Evolutionary conservation across 37 sponge, comb jelly and placozoan genomes (phyloP).

Genomic region (Tethya wilhelma): DNA sequence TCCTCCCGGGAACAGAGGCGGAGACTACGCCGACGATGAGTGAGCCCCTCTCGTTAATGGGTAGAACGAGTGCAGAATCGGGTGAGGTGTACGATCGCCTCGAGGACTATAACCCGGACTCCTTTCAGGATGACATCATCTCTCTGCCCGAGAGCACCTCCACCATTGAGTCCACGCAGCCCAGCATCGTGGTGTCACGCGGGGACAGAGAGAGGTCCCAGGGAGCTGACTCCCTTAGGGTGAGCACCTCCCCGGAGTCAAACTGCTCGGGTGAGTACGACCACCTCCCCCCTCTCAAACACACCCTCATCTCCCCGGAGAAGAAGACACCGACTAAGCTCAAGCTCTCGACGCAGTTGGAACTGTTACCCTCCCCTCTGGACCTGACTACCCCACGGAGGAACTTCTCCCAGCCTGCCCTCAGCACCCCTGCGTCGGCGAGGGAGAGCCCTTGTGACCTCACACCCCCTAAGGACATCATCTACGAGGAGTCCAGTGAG

Average conservation of each 20-base stretch:
- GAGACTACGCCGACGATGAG: background rate
- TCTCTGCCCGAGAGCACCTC: background rate
- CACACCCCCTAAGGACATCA: background rate
- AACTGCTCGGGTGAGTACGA: background rate
- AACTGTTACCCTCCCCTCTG: too few species aligned
- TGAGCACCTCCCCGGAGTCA: background rate
- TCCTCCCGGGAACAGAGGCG: background rate
- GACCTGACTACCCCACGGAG: background rate
- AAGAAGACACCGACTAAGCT: too few species aligned
- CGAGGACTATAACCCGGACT: background rate
- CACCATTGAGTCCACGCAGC: too few species aligned
- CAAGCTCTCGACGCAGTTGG: too few species aligned
- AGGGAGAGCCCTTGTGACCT: conserved; percentile 30
- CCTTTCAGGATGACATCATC: background rate
- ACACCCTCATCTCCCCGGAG: background rate
- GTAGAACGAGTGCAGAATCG: background rate
- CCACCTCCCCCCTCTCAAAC: conserved; percentile 2
- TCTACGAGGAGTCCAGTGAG: background rate
- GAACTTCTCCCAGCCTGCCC: conserved; percentile 44
- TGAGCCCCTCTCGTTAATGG: background rate
- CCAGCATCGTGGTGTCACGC: too few species aligned
- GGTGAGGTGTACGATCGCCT: background rate
- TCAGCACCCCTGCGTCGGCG: conserved; percentile 34
- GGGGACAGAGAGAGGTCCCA: too few species aligned
- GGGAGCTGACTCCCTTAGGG: too few species aligned